phyloP scores from a whole-genome alignment of 2,888 invertebrate species.

The Bombyx huttoni region DNA sequence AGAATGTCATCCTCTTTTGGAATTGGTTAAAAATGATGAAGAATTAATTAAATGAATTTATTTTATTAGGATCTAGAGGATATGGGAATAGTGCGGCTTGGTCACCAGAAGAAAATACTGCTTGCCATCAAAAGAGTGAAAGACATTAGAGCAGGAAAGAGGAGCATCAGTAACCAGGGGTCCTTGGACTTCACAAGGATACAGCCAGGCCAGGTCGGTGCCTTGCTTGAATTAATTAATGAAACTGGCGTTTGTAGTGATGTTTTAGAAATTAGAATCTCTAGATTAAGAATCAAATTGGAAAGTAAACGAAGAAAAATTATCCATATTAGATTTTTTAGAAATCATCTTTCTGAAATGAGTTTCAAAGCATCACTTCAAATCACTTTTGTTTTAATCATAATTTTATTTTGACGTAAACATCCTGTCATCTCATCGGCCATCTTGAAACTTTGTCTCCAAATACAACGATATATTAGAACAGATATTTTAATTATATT shows the following conservation, averaged over 20 bases:
- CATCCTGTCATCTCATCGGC: constrained; percentile 22
- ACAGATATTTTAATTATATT: background rate
- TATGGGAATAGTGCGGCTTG: constrained; percentile 92
- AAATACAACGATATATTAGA: constrained; percentile 7
- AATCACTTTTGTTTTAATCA: constrained; percentile 26
- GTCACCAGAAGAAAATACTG: constrained; percentile 98
- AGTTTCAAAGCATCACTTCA: constrained; percentile 54
- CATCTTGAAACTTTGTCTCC: constrained; percentile 21
- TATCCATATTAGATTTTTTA: too few relatives aligned
- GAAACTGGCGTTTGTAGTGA: constrained; percentile 46
- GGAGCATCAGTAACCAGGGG: constrained; percentile 71
- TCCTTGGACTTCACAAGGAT: constrained; percentile 60
- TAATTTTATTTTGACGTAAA: constrained; percentile 16
- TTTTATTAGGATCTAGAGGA: constrained; percentile 89
- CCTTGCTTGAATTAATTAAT: constrained; percentile 11
- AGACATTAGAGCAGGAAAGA: constrained; percentile 90
- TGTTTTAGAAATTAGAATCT: constrained; percentile 52
- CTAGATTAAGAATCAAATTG: constrained; percentile 13
- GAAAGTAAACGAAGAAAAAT: background rate
- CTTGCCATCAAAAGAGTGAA: constrained; percentile 97
- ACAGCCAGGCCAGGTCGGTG: constrained; percentile 65
- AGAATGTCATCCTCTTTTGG: too few relatives aligned
- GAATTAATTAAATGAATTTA: too few relatives aligned
- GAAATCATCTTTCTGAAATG: constrained; percentile 9
- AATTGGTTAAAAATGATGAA: too few relatives aligned